Evolutionary conservation across 2,797 vertebrate genomes (phyloP).

Genomic region (Helicolenus hilgendorfi): DNA sequence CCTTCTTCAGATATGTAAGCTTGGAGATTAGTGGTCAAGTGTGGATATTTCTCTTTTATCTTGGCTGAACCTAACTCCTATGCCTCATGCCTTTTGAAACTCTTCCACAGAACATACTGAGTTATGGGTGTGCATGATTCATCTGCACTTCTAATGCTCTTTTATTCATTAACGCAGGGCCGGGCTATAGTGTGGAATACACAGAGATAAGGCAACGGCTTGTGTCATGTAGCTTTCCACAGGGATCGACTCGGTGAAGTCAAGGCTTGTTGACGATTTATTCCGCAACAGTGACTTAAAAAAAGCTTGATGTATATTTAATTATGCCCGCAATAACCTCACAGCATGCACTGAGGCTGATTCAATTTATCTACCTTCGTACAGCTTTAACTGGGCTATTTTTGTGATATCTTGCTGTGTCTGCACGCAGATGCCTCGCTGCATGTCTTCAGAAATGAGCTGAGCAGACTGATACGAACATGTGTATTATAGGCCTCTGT

Average conservation of each 20-base stretch:
- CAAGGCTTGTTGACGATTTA: constrained; percentile 53
- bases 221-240: constrained; percentile 35
- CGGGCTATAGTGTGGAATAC: not conserved
- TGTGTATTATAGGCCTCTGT: not conserved
- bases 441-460: constrained; percentile 5
- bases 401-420: constrained; percentile 19
- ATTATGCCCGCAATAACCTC: constrained; percentile 55
- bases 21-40: not conserved
- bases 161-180: constrained; percentile 44
- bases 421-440: constrained; percentile 1
- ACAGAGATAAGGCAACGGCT: not conserved
- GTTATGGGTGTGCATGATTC: constrained; percentile 25
- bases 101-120: not conserved
- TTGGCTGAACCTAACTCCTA: not conserved
- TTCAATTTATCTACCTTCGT: constrained; percentile 40
- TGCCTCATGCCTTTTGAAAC: not conserved
- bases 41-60: not conserved
- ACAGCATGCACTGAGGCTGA: constrained; percentile 23
- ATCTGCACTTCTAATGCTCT: constrained; percentile 38
- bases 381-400: constrained; percentile 44
- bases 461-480: not conserved
- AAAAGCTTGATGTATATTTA: constrained; percentile 74
- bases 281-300: constrained; percentile 64
- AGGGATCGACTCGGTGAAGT: constrained; percentile 40
- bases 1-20: not conserved